phyloP scores from a whole-genome alignment of 2,113 vertebrate genomes.

The Lucifuga dentata region DNA sequence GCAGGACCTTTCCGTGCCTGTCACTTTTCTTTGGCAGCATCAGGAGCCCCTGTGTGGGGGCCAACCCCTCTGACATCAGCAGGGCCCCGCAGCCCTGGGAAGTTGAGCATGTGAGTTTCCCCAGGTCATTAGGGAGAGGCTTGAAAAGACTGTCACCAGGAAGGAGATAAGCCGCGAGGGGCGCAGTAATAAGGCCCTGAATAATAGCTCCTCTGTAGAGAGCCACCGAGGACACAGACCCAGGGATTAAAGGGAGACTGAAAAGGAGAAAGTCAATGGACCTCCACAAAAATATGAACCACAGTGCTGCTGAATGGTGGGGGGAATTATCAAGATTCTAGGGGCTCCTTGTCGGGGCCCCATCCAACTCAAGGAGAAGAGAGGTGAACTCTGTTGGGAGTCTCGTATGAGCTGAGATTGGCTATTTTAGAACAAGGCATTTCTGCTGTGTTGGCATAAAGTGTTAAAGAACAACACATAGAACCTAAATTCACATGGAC shows the following conservation, averaged over 20 bases:
- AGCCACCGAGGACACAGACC: constrained; percentile 83
- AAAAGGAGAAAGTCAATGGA: constrained; percentile 87
- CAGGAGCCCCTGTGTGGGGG: constrained; percentile 71
- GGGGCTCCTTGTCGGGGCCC: constrained; percentile 63
- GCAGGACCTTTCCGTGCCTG: constrained; percentile 51
- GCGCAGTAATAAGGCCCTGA: constrained; percentile 82
- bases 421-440: constrained; percentile 49
- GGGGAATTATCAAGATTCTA: constrained; percentile 80
- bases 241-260: constrained; percentile 85
- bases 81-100: constrained; percentile 82
- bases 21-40: constrained; percentile 64
- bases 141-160: constrained; percentile 89
- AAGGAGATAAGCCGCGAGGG: constrained; percentile 85
- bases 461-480: constrained; percentile 11
- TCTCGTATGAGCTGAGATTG: constrained; percentile 53
- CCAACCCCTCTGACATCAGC: constrained; percentile 80
- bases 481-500: constrained; percentile 26
- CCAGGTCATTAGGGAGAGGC: constrained; percentile 87
- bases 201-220: constrained; percentile 85
- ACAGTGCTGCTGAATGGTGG: constrained; percentile 70
- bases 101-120: constrained; percentile 86
- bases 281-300: constrained; percentile 84
- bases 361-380: constrained; percentile 64
- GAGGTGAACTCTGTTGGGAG: constrained; percentile 51
- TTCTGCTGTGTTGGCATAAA: constrained; percentile 49